Base-by-base conservation (phyloP, 2,888 invertebrate genomes). In the Entomobrya multifasciata region DNA sequence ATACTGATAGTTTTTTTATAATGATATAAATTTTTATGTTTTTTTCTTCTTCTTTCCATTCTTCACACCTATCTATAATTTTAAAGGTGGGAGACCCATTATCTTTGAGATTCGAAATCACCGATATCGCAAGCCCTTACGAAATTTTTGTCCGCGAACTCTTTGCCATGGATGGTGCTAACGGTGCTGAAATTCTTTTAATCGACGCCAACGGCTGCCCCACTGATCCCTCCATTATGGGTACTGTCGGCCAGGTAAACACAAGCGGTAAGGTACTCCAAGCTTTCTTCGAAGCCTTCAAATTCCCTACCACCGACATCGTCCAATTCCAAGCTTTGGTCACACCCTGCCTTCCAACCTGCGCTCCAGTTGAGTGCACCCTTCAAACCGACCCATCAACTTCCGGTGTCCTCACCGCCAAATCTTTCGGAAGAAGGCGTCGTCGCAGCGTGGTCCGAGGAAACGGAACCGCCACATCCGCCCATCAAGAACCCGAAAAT, bases 211-310 rank as follows among this genome's bases (percentile, higher is more conserved):
- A 92, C n/a, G 93, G 93, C 0, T 93, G 93, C 89, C 93, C 93
- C 6, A 93, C 93, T 2, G 93, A 93, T 81, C 92, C 92, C 4
- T 91, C 92, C 30, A 93, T 93, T 86, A 92, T 93, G 93, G 93
- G 93, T 0, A 96, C 97, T 20, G 94, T 98, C 88, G 86, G 84
- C 67, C 90, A 90, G 86, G 86, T 90, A 10, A 60, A 57, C 20
- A 88, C 86, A 27, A 90, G 89, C 30, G 91, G 91, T 0, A 91
- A 91, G 60, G 81, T 90, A 0, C 91, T 93, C 1, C 92, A 92
- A 82, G 92, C 92, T n/a, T 92, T 92, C 17, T 93, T 93, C 90
- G 92, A 93, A 87, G 93, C 93, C 13, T 93, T 93, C 91, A 93
- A 93, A 90, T 93, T 93, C 91, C 93, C 93, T 11, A 92, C 92